phyloP scores from a whole-genome alignment of 2,113 vertebrate genomes.

The Zosterops hypoxanthus region DNA sequence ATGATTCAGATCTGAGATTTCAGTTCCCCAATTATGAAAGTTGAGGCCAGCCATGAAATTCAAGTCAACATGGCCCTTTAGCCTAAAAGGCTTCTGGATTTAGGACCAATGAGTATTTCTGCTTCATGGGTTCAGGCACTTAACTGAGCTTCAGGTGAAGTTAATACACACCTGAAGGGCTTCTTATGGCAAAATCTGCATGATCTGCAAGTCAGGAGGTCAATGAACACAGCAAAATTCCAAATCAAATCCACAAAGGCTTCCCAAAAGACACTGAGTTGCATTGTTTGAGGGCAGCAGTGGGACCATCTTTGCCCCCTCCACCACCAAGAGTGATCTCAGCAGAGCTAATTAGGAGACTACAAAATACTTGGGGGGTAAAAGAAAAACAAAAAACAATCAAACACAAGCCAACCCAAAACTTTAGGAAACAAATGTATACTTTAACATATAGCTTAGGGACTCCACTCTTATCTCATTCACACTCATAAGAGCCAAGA shows the following conservation, averaged over 20 bases:
- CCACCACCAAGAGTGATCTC: background rate
- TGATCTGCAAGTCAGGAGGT: background rate
- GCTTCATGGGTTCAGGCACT: background rate
- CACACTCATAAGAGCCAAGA: background rate
- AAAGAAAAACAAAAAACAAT: background rate
- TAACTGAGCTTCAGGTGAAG: background rate
- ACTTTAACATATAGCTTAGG: background rate
- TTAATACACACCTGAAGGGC: background rate
- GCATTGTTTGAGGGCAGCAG: background rate
- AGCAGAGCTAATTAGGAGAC: background rate
- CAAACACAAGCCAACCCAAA: background rate
- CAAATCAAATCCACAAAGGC: background rate
- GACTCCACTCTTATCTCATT: background rate
- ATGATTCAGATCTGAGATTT: constrained; percentile 38
- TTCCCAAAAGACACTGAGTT: background rate
- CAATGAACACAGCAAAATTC: background rate
- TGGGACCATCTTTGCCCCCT: background rate
- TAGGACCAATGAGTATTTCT: background rate
- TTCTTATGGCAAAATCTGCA: background rate
- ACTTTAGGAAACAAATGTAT: background rate
- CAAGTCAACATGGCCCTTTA: background rate
- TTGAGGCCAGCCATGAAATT: background rate
- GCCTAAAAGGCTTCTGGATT: background rate
- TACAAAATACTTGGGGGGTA: background rate
- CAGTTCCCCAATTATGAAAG: background rate